Evolutionary conservation across 2,888 invertebrate species (phyloP).

Genomic region (Andricus quercusramuli): DNA sequence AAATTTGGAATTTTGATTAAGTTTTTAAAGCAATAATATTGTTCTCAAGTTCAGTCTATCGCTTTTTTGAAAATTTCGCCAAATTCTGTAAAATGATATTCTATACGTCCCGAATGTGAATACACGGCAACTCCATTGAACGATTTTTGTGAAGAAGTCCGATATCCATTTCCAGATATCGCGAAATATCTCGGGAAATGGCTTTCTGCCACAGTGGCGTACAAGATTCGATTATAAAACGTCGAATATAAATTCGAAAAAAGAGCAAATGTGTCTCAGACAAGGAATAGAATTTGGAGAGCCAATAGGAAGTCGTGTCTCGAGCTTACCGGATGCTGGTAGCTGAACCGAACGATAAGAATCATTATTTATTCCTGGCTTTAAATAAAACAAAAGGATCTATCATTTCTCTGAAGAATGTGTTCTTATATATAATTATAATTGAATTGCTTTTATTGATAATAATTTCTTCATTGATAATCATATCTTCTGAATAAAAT

Average conservation of each 20-base stretch:
- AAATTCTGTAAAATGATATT: background rate
- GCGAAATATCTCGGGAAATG: slow-evolving; percentile 36
- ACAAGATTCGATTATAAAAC: slow-evolving; percentile 44
- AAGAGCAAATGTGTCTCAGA: slow-evolving; percentile 32
- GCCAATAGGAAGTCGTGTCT: slow-evolving; percentile 47
- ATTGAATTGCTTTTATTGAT: background rate
- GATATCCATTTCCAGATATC: slow-evolving; percentile 22
- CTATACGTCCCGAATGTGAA: background rate
- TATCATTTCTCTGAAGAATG: background rate
- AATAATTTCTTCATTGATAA: background rate
- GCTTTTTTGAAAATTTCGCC: background rate
- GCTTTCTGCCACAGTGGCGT: slow-evolving; percentile 2
- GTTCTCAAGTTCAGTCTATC: background rate
- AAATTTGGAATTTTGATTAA: no score
- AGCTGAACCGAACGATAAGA: slow-evolving; percentile 55
- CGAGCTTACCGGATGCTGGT: slow-evolving; percentile 50
- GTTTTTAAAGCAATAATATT: background rate
- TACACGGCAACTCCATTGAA: background rate
- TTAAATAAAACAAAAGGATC: slow-evolving; percentile 48
- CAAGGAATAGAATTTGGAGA: slow-evolving; percentile 48
- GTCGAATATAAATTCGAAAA: slow-evolving; percentile 34
- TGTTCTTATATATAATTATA: background rate
- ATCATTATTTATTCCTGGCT: slow-evolving; percentile 52
- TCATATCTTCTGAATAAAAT: background rate
- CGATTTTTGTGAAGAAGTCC: slow-evolving; percentile 12